Base-by-base conservation (phyloP, 2,888 invertebrate genomes). In the Spicauda simplicius region DNA sequence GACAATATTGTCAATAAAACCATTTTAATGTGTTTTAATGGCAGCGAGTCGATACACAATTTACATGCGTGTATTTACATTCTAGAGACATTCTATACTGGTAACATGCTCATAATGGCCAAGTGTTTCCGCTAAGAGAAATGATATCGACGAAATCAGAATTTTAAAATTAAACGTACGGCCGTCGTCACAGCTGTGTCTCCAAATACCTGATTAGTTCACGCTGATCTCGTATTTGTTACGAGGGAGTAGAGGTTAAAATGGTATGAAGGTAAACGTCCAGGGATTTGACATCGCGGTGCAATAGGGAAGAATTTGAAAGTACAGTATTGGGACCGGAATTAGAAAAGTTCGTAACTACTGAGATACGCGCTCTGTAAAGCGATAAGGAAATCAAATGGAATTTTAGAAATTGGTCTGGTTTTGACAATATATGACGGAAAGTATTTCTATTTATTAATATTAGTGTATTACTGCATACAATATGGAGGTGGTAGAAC, bases 121-220 rank as follows among this genome's bases (percentile, higher is more conserved):
- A 80, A 84, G 77, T 84, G 81, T 88, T 86, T 87, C 86, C 85
- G 82, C 79, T 80, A 80, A 79, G 77, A 81, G 77, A 79, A 82
- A 81, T 79, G 77, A 78, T 82, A 81, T 80, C 77, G 75, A 77
- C 69, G 72, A 73, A 75, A 78, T 80, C 76, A 78, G 72, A 83
- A 83, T 83, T 80, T 80, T 73, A 71, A 81, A 80, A 83, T 80
- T 79, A 77, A 79, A 77, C 72, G 72, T 76, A 77, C 73, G 74
- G 62, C 64, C 69, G 19, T 61, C 68, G 55, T 45, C 61, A 61
- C 41, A 68, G 61, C 30, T 57, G 61, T 20, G 57, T 52, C 57
- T 62, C 18, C 55, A 8, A 16, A 50, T 41, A 18, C n/a, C 19
- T 41, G 20, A 41, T 30, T 5, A 30, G 19, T 25, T n/a, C 41